phyloP scores from a whole-genome alignment of 53 echinoderm and acorn worm species.

The Holothuria leucospilota region DNA sequence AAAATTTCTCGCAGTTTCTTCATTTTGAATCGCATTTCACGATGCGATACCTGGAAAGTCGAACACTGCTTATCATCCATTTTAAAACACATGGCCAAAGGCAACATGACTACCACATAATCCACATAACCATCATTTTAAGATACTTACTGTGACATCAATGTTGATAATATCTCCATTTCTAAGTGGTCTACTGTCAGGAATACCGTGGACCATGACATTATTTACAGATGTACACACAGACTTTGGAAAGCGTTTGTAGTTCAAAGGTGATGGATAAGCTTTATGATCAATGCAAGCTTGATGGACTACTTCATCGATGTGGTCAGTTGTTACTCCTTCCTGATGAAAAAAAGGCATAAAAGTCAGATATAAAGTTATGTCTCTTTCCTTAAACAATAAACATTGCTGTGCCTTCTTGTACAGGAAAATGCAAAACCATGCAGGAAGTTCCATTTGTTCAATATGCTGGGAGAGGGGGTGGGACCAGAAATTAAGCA shows the following conservation, averaged over 20 bases:
- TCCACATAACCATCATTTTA: no score
- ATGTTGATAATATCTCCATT: conserved; percentile 93
- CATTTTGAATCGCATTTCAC: no score
- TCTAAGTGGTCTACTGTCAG: conserved; percentile 83
- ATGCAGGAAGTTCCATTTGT: no score
- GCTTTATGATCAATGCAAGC: conserved; percentile 83
- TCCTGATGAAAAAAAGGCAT: conserved; percentile 53
- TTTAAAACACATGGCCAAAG: no score
- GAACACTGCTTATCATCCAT: no score
- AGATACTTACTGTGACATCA: conserved; percentile 84
- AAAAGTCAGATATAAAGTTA: not conserved
- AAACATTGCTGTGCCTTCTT: not conserved
- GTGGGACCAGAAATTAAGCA: no score
- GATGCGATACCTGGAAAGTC: no score
- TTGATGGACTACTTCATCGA: conserved; percentile 83
- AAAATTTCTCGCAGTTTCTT: no score
- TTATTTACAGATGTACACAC: conserved; percentile 99
- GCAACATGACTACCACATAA: no score
- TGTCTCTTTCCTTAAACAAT: no score
- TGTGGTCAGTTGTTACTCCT: conserved; percentile 91
- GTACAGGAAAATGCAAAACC: no score
- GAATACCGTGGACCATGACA: conserved; percentile 93
- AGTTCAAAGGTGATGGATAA: conserved; percentile 94
- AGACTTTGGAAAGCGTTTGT: conserved; percentile 91
- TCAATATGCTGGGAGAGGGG: no score